These are phyloP conservation scores for Orgyia antiqua DNA, from an alignment of 2,888 invertebrate species.

Conservation along the genomic window DNA sequence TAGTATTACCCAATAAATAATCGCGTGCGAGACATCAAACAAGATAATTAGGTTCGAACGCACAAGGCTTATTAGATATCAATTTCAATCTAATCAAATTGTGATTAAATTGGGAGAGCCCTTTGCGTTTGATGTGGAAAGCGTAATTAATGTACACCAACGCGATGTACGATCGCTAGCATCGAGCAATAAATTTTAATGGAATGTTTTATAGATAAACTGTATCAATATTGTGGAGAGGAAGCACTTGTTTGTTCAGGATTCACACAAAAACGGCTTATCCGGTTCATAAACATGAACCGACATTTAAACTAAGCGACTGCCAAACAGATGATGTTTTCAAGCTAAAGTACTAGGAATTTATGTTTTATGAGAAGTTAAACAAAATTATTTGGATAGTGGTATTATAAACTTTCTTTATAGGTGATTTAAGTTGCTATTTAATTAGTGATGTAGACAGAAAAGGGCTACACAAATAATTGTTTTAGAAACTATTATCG, in stretches of 20 bases:
- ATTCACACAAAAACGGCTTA: slow-evolving; percentile 2
- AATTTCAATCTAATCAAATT: slow-evolving; percentile 43
- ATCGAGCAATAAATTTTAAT: not conserved
- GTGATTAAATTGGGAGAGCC: slow-evolving; percentile 38
- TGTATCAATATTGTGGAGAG: slow-evolving; percentile 1
- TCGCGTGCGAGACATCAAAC: slow-evolving; percentile 15
- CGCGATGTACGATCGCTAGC: not conserved
- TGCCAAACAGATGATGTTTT: slow-evolving; percentile 2
- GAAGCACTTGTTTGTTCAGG: slow-evolving; percentile 6
- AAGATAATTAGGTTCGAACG: slow-evolving; percentile 25
- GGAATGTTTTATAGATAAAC: slow-evolving; percentile 2
- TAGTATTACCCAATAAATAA: slow-evolving; percentile 9
- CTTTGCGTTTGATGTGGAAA: slow-evolving; percentile 32
- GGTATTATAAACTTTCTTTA: no score
- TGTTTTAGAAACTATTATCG: no score
- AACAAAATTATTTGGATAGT: not conserved
- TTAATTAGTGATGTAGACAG: no score
- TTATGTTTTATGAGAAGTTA: slow-evolving; percentile 1
- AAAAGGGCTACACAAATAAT: no score
- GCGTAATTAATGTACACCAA: not conserved
- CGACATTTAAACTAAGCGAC: not conserved
- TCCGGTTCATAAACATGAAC: not conserved
- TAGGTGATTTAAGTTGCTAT: no score
- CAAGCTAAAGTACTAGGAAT: slow-evolving; percentile 4
- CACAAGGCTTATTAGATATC: slow-evolving; percentile 38